phyloP scores from a whole-genome alignment of 2,113 vertebrate species.

The Xiphophorus couchianus region DNA sequence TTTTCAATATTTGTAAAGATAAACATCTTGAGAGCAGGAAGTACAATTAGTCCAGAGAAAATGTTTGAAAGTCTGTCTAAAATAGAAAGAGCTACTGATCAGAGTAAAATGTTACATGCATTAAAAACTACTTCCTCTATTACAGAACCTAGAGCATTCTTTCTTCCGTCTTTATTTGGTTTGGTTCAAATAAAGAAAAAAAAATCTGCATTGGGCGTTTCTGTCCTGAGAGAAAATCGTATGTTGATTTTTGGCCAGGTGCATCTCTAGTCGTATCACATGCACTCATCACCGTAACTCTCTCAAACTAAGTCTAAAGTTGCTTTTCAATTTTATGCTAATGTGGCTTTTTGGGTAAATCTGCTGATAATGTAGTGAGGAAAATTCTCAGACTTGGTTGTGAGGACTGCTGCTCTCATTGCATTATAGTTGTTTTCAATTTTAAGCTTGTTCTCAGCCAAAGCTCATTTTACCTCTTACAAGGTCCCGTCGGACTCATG shows the following conservation, averaged over 20 bases:
- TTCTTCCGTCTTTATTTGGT: too few species aligned
- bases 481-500: conserved; percentile 25
- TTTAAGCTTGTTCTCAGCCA: conserved; percentile 17
- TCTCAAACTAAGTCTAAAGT: neutral
- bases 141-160: too few species aligned
- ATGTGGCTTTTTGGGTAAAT: neutral
- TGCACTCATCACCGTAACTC: too few species aligned
- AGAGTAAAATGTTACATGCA: too few species aligned
- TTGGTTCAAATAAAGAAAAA: too few species aligned
- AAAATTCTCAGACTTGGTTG: conserved; percentile 19
- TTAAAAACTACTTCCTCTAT: too few species aligned
- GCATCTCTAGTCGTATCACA: neutral
- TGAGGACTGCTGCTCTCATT: conserved; percentile 45
- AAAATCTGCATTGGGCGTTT: too few species aligned
- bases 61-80: too few species aligned
- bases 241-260: neutral
- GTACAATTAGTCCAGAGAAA: neutral
- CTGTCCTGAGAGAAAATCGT: neutral
- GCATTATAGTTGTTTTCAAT: conserved; percentile 51
- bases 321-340: neutral
- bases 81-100: too few species aligned
- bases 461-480: conserved; percentile 34
- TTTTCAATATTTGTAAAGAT: neutral
- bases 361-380: neutral
- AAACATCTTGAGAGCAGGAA: neutral